Base-by-base conservation (phyloP, 2,113 vertebrate genomes). In the Canis aureus region DNA sequence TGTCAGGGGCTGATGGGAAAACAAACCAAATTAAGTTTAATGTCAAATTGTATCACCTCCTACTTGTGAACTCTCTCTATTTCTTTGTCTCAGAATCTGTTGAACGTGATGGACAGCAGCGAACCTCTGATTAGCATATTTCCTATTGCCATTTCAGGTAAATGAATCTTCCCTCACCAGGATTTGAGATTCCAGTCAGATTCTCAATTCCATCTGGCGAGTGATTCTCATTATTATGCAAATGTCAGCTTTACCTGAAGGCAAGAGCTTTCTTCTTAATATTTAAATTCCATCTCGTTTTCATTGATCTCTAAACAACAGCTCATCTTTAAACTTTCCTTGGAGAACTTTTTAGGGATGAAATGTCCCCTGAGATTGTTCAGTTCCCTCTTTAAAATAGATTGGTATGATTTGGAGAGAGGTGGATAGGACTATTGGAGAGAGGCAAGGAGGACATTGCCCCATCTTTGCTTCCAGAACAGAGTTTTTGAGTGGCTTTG, bases 161-260 rank as follows among this genome's bases (percentile, higher is more conserved):
- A 95, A 97, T 91, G 88, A 98, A 97, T 97, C 93, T 90, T 95
- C 92, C 89, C 62, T 90, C 84, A 35, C 94, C 78, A 86, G 89
- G 97, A 98, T 97, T 98, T 98, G 90, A 95, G 96, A 98, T 98
- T 98, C 98, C 80, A 97, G 95, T 97, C 98, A 98, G 98, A 95
- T 79, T 95, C 95, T 98, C 98, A 98, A 97, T 98, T 98, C 97
- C 97, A 98, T 97, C 96, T 97, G 96, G 97, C 38, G 90, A 98
- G 96, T 96, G 98, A 96, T 97, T 98, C 98, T 97, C 98, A 97
- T 98, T 98, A 98, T 98, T 98, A 98, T 98, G 98, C 98, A 98
- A 99, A 99, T 98, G 80, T 95, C 96, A 98, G 97, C 97, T 98
- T 98, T 96, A 98, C 98, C 98, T 98, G 96, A 98, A 98, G 98